phyloP scores from a whole-genome alignment of 1,140 invertebrate genomes.

The Drosophila equinoxialis region DNA sequence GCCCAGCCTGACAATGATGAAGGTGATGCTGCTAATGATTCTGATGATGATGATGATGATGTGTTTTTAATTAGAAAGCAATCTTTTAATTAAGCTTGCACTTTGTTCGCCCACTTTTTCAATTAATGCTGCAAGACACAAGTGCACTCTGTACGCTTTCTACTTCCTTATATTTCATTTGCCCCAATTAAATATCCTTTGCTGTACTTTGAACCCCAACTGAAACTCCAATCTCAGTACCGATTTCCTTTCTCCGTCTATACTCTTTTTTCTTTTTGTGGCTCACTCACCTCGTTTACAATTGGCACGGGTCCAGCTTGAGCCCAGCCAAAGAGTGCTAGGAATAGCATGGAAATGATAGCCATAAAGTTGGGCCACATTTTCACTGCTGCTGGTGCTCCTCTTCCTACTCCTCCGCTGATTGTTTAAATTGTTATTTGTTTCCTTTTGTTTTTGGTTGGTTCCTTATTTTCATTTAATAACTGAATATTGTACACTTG shows the following conservation, averaged over 20 bases:
- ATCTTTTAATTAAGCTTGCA: conserved; percentile 60
- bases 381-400: conserved; percentile 41
- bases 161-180: conserved; percentile 39
- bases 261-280: background rate
- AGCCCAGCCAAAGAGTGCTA: conserved; percentile 68
- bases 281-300: conserved; percentile 77
- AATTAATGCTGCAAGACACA: conserved; percentile 32
- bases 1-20: conserved; percentile 11
- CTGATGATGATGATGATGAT: background rate
- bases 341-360: conserved; percentile 60
- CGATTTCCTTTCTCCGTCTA: background rate
- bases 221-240: background rate
- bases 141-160: conserved; percentile 14
- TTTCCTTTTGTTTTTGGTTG: conserved; percentile 5
- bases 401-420: conserved; percentile 22
- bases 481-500: conserved; percentile 25
- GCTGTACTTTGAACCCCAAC: conserved; percentile 31
- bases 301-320: conserved; percentile 81
- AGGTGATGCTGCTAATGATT: background rate
- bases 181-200: conserved; percentile 53
- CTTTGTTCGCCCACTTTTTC: conserved; percentile 44
- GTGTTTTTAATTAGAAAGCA: conserved; percentile 45
- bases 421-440: conserved; percentile 7
- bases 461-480: conserved; percentile 25
- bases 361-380: conserved; percentile 75